These are phyloP conservation scores for Capitella teleta DNA, from an alignment of 1,140 invertebrate genomes.

Conservation along the genomic window DNA sequence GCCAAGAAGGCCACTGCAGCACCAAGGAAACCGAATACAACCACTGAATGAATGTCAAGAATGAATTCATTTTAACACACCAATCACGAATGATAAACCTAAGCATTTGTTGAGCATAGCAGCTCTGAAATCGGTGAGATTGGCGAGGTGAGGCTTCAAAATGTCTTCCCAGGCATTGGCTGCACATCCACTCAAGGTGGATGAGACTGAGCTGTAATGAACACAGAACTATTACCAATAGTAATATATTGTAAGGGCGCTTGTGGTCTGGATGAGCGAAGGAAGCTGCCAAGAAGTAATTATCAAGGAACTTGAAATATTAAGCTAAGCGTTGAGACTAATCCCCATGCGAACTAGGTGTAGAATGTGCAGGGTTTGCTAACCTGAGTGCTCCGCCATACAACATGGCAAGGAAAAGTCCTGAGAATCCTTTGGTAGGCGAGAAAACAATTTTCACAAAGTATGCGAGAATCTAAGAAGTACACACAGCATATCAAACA, in stretches of 20 bases:
- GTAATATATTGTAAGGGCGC: background rate
- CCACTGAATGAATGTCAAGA: background rate
- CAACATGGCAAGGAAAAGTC: slow-evolving; percentile 9
- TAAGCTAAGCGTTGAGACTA: background rate
- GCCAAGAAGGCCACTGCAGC: background rate
- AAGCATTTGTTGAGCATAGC: slow-evolving; percentile 4
- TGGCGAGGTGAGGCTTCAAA: background rate
- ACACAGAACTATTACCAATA: background rate
- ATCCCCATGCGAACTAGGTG: background rate
- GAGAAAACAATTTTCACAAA: slow-evolving; percentile 6
- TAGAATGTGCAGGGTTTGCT: background rate
- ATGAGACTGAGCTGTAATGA: slow-evolving; percentile 9
- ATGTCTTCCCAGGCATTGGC: slow-evolving; percentile 11
- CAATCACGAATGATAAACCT: slow-evolving; percentile 3
- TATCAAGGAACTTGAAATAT: background rate
- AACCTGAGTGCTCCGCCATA: slow-evolving; percentile 11
- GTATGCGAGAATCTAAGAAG: slow-evolving; percentile 1
- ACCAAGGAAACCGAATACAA: background rate
- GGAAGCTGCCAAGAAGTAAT: background rate
- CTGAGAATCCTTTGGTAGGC: slow-evolving; percentile 2
- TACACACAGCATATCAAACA: background rate
- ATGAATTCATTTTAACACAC: background rate
- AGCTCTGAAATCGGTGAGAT: slow-evolving; percentile 3
- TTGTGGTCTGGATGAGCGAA: background rate
- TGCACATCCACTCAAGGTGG: slow-evolving; percentile 3